Percentiles rank a stretch among this genome's conserved stretches.
phyloP scores from a whole-genome alignment of 2,888 invertebrate genomes.

The Miltochrista miniata region DNA sequence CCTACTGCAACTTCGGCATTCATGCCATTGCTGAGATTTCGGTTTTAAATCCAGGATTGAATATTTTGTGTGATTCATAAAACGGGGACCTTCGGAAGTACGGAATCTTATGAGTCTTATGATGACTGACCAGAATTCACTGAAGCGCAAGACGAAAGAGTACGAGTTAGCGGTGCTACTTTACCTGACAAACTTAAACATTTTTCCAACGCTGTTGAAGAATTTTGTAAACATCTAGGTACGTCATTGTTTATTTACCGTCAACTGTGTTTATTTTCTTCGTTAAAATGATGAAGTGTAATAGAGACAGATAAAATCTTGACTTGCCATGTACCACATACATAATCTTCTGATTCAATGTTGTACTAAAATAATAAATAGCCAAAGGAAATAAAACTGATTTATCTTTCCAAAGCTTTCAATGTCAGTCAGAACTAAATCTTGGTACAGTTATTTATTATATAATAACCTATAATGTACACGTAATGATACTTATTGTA shows the following conservation, averaged over 20 bases:
- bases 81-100: too few species aligned
- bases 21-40: too few species aligned
- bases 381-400: conserved; percentile 1
- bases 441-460: background rate
- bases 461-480: conserved; percentile 5
- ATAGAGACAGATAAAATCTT: conserved; percentile 8
- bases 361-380: background rate
- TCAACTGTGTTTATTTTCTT: background rate
- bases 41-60: too few species aligned
- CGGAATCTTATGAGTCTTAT: too few species aligned
- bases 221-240: background rate
- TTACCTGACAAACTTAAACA: too few species aligned
- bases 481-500: conserved; percentile 16
- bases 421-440: conserved; percentile 5
- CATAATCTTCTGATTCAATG: conserved; percentile 7
- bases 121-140: too few species aligned
- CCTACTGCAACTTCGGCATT: too few species aligned
- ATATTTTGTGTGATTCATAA: too few species aligned
- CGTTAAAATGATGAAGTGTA: conserved; percentile 7
- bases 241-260: background rate
- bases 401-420: conserved; percentile 8
- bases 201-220: too few species aligned
- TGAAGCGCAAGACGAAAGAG: too few species aligned
- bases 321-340: conserved; percentile 4
- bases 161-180: too few species aligned